phyloP scores from a whole-genome alignment of 2,797 vertebrate genomes.

The Phyllotis vaccarum region DNA sequence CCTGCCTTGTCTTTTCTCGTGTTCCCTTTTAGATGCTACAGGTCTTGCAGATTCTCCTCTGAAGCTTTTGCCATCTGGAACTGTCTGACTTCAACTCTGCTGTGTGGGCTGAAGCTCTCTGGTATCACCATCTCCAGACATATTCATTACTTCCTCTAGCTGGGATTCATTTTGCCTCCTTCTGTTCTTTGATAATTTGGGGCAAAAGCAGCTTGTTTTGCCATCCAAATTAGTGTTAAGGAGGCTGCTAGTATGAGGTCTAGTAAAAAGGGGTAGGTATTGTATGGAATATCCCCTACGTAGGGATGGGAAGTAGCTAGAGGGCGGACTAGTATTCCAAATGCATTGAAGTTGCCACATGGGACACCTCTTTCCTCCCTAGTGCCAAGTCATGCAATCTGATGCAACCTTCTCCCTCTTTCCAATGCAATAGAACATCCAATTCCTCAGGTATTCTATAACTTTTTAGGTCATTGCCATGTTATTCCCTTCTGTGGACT shows the following conservation, averaged over 20 bases:
- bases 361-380: neutral
- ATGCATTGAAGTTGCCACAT: neutral
- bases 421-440: neutral
- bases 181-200: neutral
- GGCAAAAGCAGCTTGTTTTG: slow-evolving; percentile 30
- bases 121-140: slow-evolving; percentile 72
- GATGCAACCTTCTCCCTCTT: slow-evolving; percentile 1
- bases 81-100: slow-evolving; percentile 71
- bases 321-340: neutral
- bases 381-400: neutral
- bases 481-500: neutral
- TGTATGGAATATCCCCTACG: neutral
- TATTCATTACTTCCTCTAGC: slow-evolving; percentile 71
- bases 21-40: slow-evolving; percentile 58
- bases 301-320: neutral
- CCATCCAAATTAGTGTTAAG: slow-evolving; percentile 28
- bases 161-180: neutral
- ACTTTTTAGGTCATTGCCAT: slow-evolving; percentile 45
- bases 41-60: slow-evolving; percentile 45
- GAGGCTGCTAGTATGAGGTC: neutral
- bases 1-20: slow-evolving; percentile 41
- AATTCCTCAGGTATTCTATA: neutral
- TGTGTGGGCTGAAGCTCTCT: slow-evolving; percentile 38
- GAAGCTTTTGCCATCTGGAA: slow-evolving; percentile 75
- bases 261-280: neutral